These are phyloP conservation scores for Eristalinus sepulchralis DNA, from an alignment of 2,888 invertebrate species.

Conservation along the genomic window DNA sequence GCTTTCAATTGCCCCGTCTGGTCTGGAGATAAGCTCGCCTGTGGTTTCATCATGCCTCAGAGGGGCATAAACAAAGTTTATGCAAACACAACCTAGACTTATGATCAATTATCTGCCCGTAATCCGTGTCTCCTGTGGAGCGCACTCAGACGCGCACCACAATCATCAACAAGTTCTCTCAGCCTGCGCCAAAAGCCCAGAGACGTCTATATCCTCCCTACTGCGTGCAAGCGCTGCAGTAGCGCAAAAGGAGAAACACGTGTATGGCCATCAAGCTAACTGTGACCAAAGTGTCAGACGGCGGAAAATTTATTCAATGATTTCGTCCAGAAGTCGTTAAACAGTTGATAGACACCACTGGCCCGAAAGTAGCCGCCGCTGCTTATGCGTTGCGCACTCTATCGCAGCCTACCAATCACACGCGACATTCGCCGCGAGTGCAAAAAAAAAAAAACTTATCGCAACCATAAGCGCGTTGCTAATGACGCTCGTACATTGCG, in stretches of 20 bases:
- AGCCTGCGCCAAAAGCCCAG: not conserved
- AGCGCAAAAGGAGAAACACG: not conserved
- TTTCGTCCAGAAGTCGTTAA: conserved; percentile 64
- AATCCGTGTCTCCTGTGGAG: not conserved
- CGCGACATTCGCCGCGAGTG: not conserved
- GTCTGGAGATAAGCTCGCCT: not conserved
- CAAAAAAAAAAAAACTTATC: conserved; percentile 24
- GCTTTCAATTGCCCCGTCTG: not conserved
- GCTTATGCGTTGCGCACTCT: conserved; percentile 17
- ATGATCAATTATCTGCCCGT: not conserved
- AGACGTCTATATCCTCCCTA: not conserved
- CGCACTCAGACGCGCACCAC: not conserved
- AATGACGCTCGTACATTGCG: conserved; percentile 66
- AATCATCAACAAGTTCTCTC: not conserved
- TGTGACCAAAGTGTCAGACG: conserved; percentile 31
- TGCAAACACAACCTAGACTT: not conserved
- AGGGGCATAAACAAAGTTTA: not conserved
- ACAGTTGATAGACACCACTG: conserved; percentile 51
- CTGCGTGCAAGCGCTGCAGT: not conserved
- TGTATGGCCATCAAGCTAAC: conserved; percentile 17
- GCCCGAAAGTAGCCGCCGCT: conserved; percentile 39
- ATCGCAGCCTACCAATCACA: conserved; percentile 56
- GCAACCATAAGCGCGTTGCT: conserved; percentile 57
- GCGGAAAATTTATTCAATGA: conserved; percentile 59
- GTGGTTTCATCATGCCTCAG: not conserved